These are phyloP conservation scores for Serinus canaria DNA, from an alignment of 2,113 vertebrate species.

Conservation along the genomic window DNA sequence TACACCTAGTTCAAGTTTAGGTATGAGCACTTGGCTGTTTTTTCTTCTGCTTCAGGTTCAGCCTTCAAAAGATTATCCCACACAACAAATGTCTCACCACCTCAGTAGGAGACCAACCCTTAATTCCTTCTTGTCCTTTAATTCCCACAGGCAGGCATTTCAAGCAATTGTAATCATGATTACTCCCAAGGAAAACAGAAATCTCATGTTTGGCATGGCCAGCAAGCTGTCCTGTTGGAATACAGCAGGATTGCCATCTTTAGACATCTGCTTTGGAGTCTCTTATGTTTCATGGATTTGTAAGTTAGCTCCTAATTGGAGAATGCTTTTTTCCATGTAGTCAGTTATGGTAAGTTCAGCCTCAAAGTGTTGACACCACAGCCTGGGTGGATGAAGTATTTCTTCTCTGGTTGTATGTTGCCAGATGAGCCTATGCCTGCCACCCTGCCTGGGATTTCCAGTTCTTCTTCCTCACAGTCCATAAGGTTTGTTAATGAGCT, in stretches of 20 bases:
- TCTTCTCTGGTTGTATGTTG: not conserved
- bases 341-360: not conserved
- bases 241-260: conserved; percentile 11
- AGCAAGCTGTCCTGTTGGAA: not conserved
- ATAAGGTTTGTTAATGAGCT: not conserved
- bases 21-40: not conserved
- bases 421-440: not conserved
- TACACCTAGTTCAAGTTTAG: not conserved
- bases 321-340: not conserved
- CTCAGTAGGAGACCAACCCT: not conserved
- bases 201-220: not conserved
- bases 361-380: not conserved
- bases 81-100: not conserved
- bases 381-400: not conserved
- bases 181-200: not conserved
- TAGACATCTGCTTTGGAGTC: conserved; percentile 22
- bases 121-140: not conserved
- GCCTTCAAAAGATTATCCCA: not conserved
- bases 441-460: not conserved
- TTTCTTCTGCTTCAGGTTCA: not conserved
- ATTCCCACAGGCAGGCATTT: not conserved
- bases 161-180: not conserved
- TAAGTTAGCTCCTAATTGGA: not conserved
- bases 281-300: not conserved
- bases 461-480: not conserved